Base-by-base conservation (phyloP, 30 jellyfish, hydroid and myxozoan species). In the Hydractinia echinata region DNA sequence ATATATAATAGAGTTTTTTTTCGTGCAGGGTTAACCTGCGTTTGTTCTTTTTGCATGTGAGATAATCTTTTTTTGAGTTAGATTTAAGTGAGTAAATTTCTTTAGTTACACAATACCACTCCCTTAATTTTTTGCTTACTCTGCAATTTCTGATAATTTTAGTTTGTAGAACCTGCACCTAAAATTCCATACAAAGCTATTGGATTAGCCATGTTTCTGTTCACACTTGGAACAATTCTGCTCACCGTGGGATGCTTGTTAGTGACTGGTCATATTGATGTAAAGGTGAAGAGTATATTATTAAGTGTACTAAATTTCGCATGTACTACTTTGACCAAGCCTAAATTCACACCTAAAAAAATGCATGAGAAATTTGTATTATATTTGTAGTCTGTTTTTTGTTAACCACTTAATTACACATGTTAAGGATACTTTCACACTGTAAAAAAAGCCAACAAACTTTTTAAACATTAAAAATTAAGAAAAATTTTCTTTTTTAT, bases 181-280 rank as follows among this genome's bases (percentile, higher is more conserved):
- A 85, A 82, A 60, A 85, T 90, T 11, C 97, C 97, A 7, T 18
- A 16, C 53, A 90, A 90, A 68, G 86, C 97, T 16, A 90, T 90
- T 54, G 89, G 90, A 20, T 70, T 90, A 67, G 97, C 97, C 5
- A 67, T 85, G 15, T 90, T 90, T 67, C 89, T 90, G 73, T 90
- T 90, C 77, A 76, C 94, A 4, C 92, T 90, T 53, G 97, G 97
- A 14, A 81, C 89, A 7, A 60, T 90, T 67, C 87, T 90, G 39
- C 79, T 90, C 51, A 68, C 81, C 13, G 82, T 90, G 62, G 97
- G 97, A 10, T 82, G 92, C 6, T 54, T 90, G 21, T 91, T 90
- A 7, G 82, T 90, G 71, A 85, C 97, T 77, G 97, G 97, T 30
- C 80, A 90, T 74, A 81, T 90, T 77, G 94, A 90, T 85, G 95